A percentile compares a stretch with the other conserved stretches of the same genome.
Conservation (phyloP, 2,113 vertebrate genomes). For the Meleagris gallopavo region DNA sequence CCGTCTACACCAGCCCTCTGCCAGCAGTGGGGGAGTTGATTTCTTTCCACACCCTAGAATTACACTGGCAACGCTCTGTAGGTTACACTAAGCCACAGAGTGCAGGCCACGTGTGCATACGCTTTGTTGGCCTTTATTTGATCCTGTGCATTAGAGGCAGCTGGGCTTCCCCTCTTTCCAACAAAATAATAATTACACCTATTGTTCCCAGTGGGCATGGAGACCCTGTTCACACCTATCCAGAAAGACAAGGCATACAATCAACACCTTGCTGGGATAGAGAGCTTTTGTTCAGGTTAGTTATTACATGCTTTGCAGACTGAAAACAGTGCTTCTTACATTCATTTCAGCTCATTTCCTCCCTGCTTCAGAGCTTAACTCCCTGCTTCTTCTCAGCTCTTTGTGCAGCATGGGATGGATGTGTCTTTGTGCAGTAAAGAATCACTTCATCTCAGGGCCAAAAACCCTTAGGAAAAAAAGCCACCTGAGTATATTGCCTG, state of each 20-base stretch:
- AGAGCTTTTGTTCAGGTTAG: conserved; percentile 60
- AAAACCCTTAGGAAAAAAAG: background rate
- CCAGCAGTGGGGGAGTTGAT: conserved; percentile 58
- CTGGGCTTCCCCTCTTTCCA: conserved; percentile 58
- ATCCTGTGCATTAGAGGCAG: conserved; percentile 65
- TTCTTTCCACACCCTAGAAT: conserved; percentile 72
- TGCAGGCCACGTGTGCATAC: conserved; percentile 9
- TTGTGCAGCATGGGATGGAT: background rate
- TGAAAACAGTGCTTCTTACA: conserved; percentile 44
- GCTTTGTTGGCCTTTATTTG: conserved; percentile 72
- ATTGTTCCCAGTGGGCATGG: conserved; percentile 60
- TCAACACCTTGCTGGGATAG: conserved; percentile 50
- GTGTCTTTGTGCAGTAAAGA: background rate
- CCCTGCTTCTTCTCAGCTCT: conserved; percentile 14
- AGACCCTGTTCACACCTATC: conserved; percentile 5
- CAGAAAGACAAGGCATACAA: conserved; percentile 47
- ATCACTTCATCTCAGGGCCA: background rate
- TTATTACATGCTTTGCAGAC: conserved; percentile 29
- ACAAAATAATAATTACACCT: conserved; percentile 55
- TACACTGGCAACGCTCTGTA: conserved; percentile 56
- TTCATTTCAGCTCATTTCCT: conserved; percentile 47
- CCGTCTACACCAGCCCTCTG: conserved; percentile 57
- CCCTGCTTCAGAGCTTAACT: conserved; percentile 1
- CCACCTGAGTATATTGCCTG: background rate
- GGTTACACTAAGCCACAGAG: conserved; percentile 52